Conservation (phyloP, 2,888 invertebrate species). For the Spialia ferax region DNA sequence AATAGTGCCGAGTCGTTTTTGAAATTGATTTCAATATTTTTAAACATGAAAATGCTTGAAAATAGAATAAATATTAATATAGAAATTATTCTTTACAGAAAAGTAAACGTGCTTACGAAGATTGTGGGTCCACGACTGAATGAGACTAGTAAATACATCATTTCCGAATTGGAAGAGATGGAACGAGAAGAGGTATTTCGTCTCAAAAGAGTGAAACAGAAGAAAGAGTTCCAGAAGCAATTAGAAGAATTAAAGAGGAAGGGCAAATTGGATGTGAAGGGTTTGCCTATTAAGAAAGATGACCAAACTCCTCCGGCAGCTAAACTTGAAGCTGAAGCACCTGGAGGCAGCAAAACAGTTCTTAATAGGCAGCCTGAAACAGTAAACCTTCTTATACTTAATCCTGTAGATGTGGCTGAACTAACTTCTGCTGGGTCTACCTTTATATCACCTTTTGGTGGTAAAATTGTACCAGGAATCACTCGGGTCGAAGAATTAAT, state of each 20-base stretch:
- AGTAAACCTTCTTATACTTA: conserved; percentile 30
- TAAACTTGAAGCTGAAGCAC: not conserved
- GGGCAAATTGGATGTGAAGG: conserved; percentile 6
- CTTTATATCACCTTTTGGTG: conserved; percentile 22
- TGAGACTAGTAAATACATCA: conserved; percentile 52
- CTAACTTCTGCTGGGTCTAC: conserved; percentile 23
- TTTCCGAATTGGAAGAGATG: conserved; percentile 53
- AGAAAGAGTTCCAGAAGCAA: conserved; percentile 46
- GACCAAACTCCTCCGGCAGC: conserved; percentile 6
- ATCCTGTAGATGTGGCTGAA: conserved; percentile 17
- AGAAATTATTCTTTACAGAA: conserved; percentile 52
- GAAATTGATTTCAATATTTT: too few relatives aligned
- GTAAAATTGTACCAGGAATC: conserved; percentile 17
- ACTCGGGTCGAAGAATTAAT: conserved; percentile 20
- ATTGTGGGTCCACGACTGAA: conserved; percentile 53
- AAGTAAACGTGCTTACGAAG: conserved; percentile 56
- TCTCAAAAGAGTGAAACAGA: conserved; percentile 52
- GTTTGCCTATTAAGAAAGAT: conserved; percentile 22
- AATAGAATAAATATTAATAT: not conserved
- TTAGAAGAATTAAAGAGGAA: conserved; percentile 37
- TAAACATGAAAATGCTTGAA: too few relatives aligned
- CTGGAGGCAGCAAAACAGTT: conserved; percentile 8
- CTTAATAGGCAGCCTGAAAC: conserved; percentile 27
- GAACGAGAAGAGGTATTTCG: conserved; percentile 57
- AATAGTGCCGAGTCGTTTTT: too few relatives aligned